Conservation (phyloP, 2,888 invertebrate species). For the Tupiocoris notatus region DNA sequence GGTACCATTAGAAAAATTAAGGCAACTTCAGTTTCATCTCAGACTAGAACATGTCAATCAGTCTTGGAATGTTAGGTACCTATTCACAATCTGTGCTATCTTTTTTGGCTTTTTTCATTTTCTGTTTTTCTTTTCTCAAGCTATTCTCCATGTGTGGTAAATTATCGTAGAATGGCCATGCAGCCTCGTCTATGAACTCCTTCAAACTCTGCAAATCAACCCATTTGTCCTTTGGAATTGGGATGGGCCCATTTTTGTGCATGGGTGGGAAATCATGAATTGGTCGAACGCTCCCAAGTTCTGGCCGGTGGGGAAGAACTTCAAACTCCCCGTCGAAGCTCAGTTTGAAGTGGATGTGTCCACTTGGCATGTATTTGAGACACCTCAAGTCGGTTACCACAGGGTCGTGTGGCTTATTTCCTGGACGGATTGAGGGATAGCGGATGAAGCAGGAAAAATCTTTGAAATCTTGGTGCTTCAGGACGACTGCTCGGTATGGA, state of each 20-base stretch:
- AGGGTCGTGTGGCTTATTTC: conserved; percentile 4
- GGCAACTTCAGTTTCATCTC: no score
- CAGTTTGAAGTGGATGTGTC: conserved; percentile 3
- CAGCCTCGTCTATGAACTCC: neutral
- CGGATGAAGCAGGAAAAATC: neutral
- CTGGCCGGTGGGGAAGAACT: conserved; percentile 6
- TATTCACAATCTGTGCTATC: no score
- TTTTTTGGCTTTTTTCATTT: no score
- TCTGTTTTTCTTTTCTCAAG: no score
- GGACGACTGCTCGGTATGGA: no score
- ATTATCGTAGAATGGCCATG: conserved; percentile 18
- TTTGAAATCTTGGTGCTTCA: no score
- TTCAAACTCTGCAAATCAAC: conserved; percentile 9
- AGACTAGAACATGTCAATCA: no score
- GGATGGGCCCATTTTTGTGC: no score
- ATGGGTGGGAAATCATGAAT: neutral
- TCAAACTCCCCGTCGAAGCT: neutral
- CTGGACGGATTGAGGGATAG: conserved; percentile 13
- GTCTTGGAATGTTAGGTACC: no score
- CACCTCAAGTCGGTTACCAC: conserved; percentile 10
- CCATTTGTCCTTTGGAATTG: conserved; percentile 11
- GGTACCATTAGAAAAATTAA: no score
- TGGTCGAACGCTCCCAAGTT: neutral
- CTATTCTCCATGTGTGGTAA: neutral
- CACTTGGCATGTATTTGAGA: conserved; percentile 7